Base-by-base conservation (phyloP, 2,888 invertebrate genomes). In the Calliphora vomitoria region DNA sequence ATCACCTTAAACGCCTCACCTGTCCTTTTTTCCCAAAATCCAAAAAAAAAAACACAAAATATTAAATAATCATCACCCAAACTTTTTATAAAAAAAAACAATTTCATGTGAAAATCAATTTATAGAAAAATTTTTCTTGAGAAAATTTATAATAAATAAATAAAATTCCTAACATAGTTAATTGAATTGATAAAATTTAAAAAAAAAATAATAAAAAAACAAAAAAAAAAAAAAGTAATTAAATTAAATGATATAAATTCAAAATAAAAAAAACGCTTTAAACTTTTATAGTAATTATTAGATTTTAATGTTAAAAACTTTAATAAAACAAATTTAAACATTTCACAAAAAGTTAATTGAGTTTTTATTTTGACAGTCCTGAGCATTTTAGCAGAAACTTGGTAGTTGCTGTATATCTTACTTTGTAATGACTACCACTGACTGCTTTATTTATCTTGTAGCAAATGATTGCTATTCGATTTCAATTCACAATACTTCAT, bases 281-380 rank as follows among this genome's bases (percentile, higher is more conserved):
- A 87, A 87, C 79, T 87, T 87, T 87, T 85, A 87, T 85, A 87
- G 85, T 87, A 87, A 87, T 87, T 82, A 79, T 79, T 87, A 85
- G 87, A 85, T 82, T 87, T 87, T 87, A 87, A 87, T 87, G 87
- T 87, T 87, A 82, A 75, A 76, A 85, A 85, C 74, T 82, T 87
- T 79, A 82, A 80, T 76, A 72, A 78, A 83, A 85, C 72, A 78
- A 72, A 78, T 78, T 78, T 41, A 78, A 86, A 86, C n/a, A 74
- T 75, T 87, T 87, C 84, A 83, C 75, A 62, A 84, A 71, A 64
- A 81, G 55, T 41, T 6, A 47, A 20, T 41, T 0, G 41, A 62
- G 41, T 76, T 78, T 82, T 47, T 47, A 47, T 31, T 68, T 68
- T n/a, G 1, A 38, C 3, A 25, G 25, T n/a, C n/a, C n/a, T n/a